Percentiles rank a stretch among this genome's conserved stretches.
Evolutionary conservation across 2,797 vertebrate species (phyloP).

Genomic region (Euthynnus affinis): DNA sequence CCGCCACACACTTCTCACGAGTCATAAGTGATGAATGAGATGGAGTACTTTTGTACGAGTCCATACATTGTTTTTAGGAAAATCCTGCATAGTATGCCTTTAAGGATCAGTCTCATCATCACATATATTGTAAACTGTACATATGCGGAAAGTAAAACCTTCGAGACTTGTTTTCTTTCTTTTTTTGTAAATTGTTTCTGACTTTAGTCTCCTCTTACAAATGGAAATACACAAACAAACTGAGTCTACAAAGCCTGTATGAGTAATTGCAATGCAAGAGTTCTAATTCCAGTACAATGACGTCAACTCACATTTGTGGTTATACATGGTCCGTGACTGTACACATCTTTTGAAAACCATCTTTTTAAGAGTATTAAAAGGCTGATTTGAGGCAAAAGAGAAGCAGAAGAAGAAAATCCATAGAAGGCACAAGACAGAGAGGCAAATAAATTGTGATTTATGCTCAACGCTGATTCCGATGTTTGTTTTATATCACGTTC

Average conservation of each 20-base stretch:
- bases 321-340: background rate
- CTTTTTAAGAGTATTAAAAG: background rate
- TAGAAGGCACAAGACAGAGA: background rate
- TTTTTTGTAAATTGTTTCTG: background rate
- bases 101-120: slow-evolving; percentile 15
- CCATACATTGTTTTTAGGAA: too few relatives aligned
- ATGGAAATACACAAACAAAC: slow-evolving; percentile 14
- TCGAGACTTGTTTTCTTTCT: background rate
- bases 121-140: slow-evolving; percentile 4
- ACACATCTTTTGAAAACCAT: background rate
- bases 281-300: background rate
- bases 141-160: slow-evolving; percentile 3
- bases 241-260: background rate
- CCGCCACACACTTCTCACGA: too few relatives aligned
- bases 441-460: background rate
- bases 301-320: background rate
- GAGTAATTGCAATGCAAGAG: background rate
- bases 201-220: background rate
- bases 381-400: background rate
- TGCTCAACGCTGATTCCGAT: background rate
- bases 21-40: too few relatives aligned
- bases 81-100: background rate
- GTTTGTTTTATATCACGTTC: slow-evolving; percentile 48
- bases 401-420: background rate
- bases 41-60: too few relatives aligned